Conservation (phyloP, 2,797 vertebrate species). For the Sebastiscus albofasciatus region DNA sequence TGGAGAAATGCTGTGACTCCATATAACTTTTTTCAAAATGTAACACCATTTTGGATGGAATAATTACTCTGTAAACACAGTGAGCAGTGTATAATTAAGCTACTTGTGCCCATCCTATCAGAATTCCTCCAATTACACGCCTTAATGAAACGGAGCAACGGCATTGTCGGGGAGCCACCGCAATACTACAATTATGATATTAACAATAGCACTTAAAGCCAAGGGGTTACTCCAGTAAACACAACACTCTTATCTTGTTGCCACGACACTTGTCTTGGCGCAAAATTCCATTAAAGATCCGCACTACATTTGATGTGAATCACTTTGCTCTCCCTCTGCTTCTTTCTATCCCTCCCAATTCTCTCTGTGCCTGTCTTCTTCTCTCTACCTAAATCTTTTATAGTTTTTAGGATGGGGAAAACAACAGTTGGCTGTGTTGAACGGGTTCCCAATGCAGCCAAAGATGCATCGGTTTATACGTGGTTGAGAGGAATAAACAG, state of each 20-base stretch:
- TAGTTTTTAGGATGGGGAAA: slow-evolving; percentile 58
- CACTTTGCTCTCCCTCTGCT: slow-evolving; percentile 68
- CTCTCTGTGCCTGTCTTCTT: slow-evolving; percentile 1
- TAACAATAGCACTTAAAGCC: slow-evolving; percentile 88
- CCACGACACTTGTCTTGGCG: slow-evolving; percentile 81
- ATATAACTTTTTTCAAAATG: slow-evolving; percentile 81
- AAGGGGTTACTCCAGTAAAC: slow-evolving; percentile 86
- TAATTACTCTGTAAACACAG: slow-evolving; percentile 86
- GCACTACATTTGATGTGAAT: slow-evolving; percentile 81
- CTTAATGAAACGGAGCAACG: slow-evolving; percentile 87
- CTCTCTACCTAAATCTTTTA: slow-evolving; percentile 40
- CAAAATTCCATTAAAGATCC: slow-evolving; percentile 81
- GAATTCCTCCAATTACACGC: slow-evolving; percentile 89
- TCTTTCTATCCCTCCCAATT: slow-evolving; percentile 20
- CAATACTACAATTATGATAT: slow-evolving; percentile 88
- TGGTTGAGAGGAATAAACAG: slow-evolving; percentile 3
- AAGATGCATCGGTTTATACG: slow-evolving; percentile 39
- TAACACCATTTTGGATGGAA: slow-evolving; percentile 83
- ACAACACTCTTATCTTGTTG: slow-evolving; percentile 81
- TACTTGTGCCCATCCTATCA: slow-evolving; percentile 87
- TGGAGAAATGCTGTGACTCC: slow-evolving; percentile 70
- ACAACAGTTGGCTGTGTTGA: slow-evolving; percentile 67
- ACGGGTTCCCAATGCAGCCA: slow-evolving; percentile 60
- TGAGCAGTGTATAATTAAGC: slow-evolving; percentile 86
- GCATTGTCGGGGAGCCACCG: slow-evolving; percentile 81